Base-by-base conservation (phyloP, 2,113 vertebrate genomes). In the Cochlearius cochlearius region DNA sequence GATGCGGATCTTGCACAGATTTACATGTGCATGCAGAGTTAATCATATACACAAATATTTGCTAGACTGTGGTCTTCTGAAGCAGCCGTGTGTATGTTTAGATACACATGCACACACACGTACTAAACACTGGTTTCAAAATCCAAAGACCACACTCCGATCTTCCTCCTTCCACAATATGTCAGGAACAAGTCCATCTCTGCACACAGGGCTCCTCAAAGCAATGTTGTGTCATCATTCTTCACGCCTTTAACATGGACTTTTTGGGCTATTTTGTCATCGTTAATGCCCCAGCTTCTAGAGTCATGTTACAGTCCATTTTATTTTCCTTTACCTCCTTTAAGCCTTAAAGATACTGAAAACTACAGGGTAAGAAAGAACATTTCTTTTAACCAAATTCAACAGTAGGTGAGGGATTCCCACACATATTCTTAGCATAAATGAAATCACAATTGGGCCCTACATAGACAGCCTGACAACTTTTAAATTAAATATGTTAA, bases 101-200 rank as follows among this genome's bases (percentile, higher is more conserved):
- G 26, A 69, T 13, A 32, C 1, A 0, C 1, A 1, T 5, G 9
- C 17, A n/a, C 7, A 39, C 18, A 36, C 27, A 47, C 23, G 34
- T 13, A 41, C 11, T 14, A 30, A 74, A 17, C 30, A 53, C 22
- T 29, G 43, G 16, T 72, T 82, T 82, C 55, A 78, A 82, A 67
- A 73, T 26, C 26, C 13, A 17, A 73, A 59, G 49, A n/a, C 20
- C 26, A 47, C 11, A 12, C 11, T 43, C 15, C 1, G 1, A 29
- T 29, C 15, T 80, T 64, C 32, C 27, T 78, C 23, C 39, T 87
- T 21, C 36, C 25, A 32, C 4, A 64, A 1, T 14, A 69, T 75
- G 13, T 18, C 21, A 58, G 21, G 22, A 90, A 36, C 21, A 68
- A 68, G 58, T 43, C 23, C 39, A 45, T 8, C 34, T 52, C 53